Base-by-base conservation (phyloP, 2,113 vertebrate species). In the Onychorhynchus coronatus region DNA sequence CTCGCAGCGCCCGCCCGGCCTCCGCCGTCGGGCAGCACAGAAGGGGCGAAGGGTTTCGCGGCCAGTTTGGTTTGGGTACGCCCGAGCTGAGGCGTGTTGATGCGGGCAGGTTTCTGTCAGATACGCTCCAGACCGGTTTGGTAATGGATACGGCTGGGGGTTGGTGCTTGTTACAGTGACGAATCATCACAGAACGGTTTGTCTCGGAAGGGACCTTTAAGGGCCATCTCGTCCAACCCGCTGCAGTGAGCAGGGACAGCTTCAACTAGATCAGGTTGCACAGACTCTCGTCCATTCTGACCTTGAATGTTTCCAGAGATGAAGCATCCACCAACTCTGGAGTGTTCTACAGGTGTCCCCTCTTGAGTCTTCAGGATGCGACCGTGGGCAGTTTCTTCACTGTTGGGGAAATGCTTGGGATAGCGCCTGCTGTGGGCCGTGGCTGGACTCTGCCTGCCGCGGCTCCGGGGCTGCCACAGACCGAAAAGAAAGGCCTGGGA, bases 91-190 rank as follows among this genome's bases (percentile, higher is more conserved):
- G 95, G 84, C 94, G 37, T 52, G 88, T 88, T 94, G 87, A 92
- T 62, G 88, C 82, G 76, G 91, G 89, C 95, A 58, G 55, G 83
- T 93, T 96, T 95, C 86, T 46, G 44, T 87, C 85, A 93, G 91
- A 85, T 74, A 50, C 35, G 22, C 89, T 91, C 88, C 94, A 70
- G 91, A 92, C 46, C 33, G 46, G 94, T 89, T 87, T 84, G 88
- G 74, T 61, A 39, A 78, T 67, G 61, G 21, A 50, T 41, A 58
- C 65, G 77, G 89, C 91, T 75, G 56, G 16, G 25, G 50, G 49
- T n/a, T n/a, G n/a, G n/a, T n/a, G n/a, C 91, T 89, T n/a, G 8
- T 39, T 52, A 11, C 5, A 46, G 19, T 24, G 5, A 14, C 5
- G 24, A 75, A 46, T 76, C 50, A 27, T 25, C 21, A 8, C 2